Evolutionary conservation across 1,140 invertebrate species (phyloP).

Genomic region (Aleiodes sp.): DNA sequence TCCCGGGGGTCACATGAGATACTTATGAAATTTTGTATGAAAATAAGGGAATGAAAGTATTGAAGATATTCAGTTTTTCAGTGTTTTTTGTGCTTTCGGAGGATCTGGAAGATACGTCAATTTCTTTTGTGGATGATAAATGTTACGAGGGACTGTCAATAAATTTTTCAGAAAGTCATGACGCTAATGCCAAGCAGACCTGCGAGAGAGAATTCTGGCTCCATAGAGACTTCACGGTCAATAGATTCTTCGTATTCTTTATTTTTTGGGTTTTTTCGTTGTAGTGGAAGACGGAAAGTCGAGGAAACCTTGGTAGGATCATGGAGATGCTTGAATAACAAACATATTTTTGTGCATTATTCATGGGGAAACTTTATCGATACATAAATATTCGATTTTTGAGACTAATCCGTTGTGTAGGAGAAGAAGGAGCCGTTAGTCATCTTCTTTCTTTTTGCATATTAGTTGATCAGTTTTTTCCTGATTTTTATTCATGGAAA

Average conservation of each 20-base stretch:
- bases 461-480: too few relatives aligned
- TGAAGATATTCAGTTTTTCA: slow-evolving; percentile 1
- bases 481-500: too few relatives aligned
- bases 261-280: not conserved
- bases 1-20: not conserved
- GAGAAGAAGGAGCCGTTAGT: not conserved
- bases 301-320: not conserved
- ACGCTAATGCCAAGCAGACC: slow-evolving; percentile 15
- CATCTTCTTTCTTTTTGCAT: too few relatives aligned
- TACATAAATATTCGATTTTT: slow-evolving; percentile 20
- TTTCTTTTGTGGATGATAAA: not conserved
- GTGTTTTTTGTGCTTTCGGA: not conserved
- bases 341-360: slow-evolving; percentile 31
- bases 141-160: slow-evolving; percentile 9
- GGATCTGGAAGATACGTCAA: too few relatives aligned
- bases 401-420: not conserved
- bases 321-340: slow-evolving; percentile 34
- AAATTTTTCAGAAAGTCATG: slow-evolving; percentile 21
- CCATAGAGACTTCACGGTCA: slow-evolving; percentile 24
- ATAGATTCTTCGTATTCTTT: slow-evolving; percentile 25
- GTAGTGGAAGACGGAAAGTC: not conserved
- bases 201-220: not conserved
- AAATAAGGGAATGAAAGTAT: not conserved
- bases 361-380: slow-evolving; percentile 21
- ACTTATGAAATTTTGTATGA: not conserved